Conservation (phyloP, 2,888 invertebrate species). For the Odontothrips loti region DNA sequence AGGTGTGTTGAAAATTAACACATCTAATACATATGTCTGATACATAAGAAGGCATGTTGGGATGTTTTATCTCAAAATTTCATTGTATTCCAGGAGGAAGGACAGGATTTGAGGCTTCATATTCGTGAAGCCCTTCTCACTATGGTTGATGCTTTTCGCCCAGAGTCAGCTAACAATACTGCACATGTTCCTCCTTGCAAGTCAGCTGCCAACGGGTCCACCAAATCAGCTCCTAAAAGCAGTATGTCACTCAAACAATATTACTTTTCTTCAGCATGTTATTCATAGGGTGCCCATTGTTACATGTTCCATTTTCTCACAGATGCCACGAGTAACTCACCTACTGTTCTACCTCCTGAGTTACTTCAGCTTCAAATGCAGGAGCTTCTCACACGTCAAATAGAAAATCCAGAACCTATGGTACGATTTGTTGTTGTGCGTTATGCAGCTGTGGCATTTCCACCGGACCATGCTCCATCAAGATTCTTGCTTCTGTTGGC, state of each 20-base stretch:
- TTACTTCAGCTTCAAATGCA: constrained; percentile 46
- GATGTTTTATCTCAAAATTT: neutral
- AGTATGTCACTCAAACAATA: too few relatives aligned
- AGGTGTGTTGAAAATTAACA: constrained; percentile 43
- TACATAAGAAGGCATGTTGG: neutral
- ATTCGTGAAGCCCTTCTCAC: constrained; percentile 64
- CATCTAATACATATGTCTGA: constrained; percentile 8
- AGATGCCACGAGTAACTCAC: constrained; percentile 44
- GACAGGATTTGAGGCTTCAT: constrained; percentile 56
- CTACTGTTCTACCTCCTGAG: constrained; percentile 41
- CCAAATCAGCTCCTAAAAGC: too few relatives aligned
- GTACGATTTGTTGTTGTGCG: constrained; percentile 78
- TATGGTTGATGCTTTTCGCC: constrained; percentile 62
- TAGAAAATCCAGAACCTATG: constrained; percentile 71
- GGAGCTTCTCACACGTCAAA: constrained; percentile 67
- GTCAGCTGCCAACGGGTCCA: neutral
- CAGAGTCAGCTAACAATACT: constrained; percentile 36
- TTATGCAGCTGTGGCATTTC: constrained; percentile 77
- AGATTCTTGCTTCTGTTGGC: constrained; percentile 76
- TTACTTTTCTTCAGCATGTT: too few relatives aligned
- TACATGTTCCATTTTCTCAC: constrained; percentile 39
- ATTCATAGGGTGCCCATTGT: constrained; percentile 15
- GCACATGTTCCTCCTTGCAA: neutral
- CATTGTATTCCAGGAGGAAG: constrained; percentile 38
- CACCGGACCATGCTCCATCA: constrained; percentile 73